phyloP scores from a whole-genome alignment of 2,113 vertebrate genomes.

The human (Homo sapiens) region DNA sequence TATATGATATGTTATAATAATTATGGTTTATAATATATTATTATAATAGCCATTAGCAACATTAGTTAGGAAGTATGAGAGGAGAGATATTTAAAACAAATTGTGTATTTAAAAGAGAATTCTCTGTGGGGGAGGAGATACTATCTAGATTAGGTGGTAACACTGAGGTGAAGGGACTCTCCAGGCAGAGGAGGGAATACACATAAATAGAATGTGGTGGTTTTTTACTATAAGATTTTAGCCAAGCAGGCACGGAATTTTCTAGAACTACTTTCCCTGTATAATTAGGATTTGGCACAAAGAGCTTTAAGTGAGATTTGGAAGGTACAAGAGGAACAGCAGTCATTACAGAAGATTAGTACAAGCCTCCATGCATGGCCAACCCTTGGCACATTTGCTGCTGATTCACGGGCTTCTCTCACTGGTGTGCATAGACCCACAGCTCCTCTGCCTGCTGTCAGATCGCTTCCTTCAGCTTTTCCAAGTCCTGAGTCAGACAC shows the following conservation, averaged over 20 bases:
- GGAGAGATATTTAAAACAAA: not conserved
- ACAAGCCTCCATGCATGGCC: accelerated
- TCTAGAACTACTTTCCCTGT: not conserved
- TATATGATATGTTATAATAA: too few species aligned
- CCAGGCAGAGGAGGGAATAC: not conserved
- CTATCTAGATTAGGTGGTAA: not conserved
- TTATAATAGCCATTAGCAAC: not conserved
- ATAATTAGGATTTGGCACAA: not conserved
- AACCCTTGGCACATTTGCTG: not conserved
- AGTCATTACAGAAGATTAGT: not conserved
- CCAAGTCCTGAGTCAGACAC: too few species aligned
- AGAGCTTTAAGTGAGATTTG: not conserved
- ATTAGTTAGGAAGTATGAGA: not conserved
- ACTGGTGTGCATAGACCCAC: not conserved
- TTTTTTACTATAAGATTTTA: not conserved
- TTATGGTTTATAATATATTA: too few species aligned
- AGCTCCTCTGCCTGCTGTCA: not conserved
- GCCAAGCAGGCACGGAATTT: not conserved
- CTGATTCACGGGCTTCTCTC: not conserved
- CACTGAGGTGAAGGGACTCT: not conserved
- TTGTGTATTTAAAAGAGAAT: not conserved
- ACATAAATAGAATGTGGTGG: not conserved
- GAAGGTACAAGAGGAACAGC: not conserved
- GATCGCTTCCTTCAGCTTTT: not conserved
- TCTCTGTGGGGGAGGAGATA: not conserved